Evolutionary conservation across 2,113 vertebrate genomes (phyloP).

Genomic region (Perca flavescens): DNA sequence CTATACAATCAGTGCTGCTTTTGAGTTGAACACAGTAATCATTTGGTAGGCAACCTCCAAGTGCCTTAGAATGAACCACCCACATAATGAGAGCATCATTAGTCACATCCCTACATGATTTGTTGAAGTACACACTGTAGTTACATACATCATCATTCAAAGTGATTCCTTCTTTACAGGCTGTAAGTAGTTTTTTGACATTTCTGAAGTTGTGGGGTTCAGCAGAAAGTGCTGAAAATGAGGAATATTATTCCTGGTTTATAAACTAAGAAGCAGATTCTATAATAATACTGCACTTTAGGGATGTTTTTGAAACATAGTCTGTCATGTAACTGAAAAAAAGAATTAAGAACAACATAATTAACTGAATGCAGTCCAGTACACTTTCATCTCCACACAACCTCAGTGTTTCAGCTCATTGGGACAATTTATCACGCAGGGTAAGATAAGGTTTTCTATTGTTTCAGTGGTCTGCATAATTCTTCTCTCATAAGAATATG

Average conservation of each 20-base stretch:
- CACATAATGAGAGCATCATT: constrained; percentile 71
- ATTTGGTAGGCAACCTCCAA: constrained; percentile 51
- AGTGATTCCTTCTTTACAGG: constrained; percentile 16
- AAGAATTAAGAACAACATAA: constrained; percentile 13
- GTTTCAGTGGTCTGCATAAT: constrained; percentile 63
- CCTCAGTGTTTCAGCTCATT: constrained; percentile 33
- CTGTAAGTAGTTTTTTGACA: constrained; percentile 38
- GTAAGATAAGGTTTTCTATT: constrained; percentile 60
- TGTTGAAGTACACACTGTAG: constrained; percentile 16
- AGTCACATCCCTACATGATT: constrained; percentile 52
- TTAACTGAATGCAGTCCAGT: constrained; percentile 22
- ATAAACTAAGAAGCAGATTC: constrained; percentile 29
- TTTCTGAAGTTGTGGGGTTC: constrained; percentile 39
- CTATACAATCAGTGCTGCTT: constrained; percentile 64
- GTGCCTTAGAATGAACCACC: constrained; percentile 54
- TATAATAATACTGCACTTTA: constrained; percentile 44
- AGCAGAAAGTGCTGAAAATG: constrained; percentile 26
- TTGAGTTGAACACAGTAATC: constrained; percentile 58
- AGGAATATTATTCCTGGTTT: constrained; percentile 32
- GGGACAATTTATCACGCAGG: constrained; percentile 60
- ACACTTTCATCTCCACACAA: constrained; percentile 39
- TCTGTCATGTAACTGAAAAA: constrained; percentile 18
- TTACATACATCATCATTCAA: not conserved
- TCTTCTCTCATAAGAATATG: constrained; percentile 70
- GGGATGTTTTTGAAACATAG: constrained; percentile 40